Evolutionary conservation across 2,113 vertebrate genomes (phyloP), one percentile per base, ranked within the genome.

Genomic region (Cyphomyrus discorhynchus): DNA sequence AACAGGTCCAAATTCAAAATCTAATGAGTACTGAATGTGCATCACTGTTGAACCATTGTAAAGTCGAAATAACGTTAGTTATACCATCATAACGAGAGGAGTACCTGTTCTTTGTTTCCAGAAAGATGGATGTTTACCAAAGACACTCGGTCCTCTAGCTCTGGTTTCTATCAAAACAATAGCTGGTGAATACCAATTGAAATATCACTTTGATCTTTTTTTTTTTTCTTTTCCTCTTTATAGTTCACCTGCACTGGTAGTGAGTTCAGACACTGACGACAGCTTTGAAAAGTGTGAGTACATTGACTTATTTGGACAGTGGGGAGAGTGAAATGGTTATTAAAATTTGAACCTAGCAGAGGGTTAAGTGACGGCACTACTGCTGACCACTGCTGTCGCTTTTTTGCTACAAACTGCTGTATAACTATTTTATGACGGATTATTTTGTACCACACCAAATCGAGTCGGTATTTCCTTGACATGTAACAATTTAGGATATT

Each of bases 231-330:
- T 6, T 31, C 24, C 53, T 27, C 0, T 86, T 85, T 90, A 66
- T 49, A 96, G 94, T 45, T 84, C 90, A 39, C 74, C 91, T 2
- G 56, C 87, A 90, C 88, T 27, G 7, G 87, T 93, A 80, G 86
- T 94, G 89, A 96, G 93, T 88, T 96, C 96, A 19, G 95, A 95
- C 17, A 94, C 93, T 39, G 92, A 94, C 27, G 91, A 45, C 27
- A 47, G 82, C 87, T 96, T 96, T 90, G 96, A 96, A 88, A 92
- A 92, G 19, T 96, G 96, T 96, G 91, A 95, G 95, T 94, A 27
- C 19, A 21, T 1, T 19, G 0, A 42, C 6, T 31, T 24, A 17
- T 35, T 80, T 80, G 35, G 74, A 42, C 15, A 19, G 5, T 80
- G 15, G 74, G 74, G 10, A 17, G 15, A 80, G 35, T 80, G 35